phyloP scores from a whole-genome alignment of 2,113 vertebrate genomes.

The Malurus cyaneus region DNA sequence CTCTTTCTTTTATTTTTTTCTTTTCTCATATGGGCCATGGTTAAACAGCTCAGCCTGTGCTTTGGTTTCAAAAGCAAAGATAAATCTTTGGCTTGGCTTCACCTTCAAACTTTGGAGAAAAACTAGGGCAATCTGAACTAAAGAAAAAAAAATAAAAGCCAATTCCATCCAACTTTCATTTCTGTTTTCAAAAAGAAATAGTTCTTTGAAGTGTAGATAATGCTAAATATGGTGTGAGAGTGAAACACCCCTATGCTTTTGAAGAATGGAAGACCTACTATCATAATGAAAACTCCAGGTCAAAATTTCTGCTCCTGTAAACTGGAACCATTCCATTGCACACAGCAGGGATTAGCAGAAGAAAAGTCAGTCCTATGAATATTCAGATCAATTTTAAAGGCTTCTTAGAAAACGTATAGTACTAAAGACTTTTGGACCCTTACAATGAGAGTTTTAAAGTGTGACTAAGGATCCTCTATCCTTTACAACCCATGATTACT shows the following conservation, averaged over 20 bases:
- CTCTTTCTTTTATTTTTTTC: background rate
- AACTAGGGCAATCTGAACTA: background rate
- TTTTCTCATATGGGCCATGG: background rate
- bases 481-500: background rate
- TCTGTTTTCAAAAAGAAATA: background rate
- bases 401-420: background rate
- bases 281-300: background rate
- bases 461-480: background rate
- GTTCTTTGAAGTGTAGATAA: background rate
- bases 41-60: background rate
- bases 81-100: slow-evolving; percentile 3
- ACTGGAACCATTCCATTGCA: background rate
- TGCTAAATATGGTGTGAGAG: background rate
- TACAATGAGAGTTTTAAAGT: background rate
- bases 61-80: slow-evolving; percentile 14
- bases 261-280: background rate
- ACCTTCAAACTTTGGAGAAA: background rate
- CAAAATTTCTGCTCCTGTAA: background rate
- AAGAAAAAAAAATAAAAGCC: slow-evolving; percentile 1
- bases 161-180: background rate
- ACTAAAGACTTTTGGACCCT: background rate
- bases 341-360: background rate
- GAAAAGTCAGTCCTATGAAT: background rate
- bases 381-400: background rate
- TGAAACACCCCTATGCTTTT: background rate